Conservation (phyloP, 2,888 invertebrate genomes). For the Podotricha telesiphe region DNA sequence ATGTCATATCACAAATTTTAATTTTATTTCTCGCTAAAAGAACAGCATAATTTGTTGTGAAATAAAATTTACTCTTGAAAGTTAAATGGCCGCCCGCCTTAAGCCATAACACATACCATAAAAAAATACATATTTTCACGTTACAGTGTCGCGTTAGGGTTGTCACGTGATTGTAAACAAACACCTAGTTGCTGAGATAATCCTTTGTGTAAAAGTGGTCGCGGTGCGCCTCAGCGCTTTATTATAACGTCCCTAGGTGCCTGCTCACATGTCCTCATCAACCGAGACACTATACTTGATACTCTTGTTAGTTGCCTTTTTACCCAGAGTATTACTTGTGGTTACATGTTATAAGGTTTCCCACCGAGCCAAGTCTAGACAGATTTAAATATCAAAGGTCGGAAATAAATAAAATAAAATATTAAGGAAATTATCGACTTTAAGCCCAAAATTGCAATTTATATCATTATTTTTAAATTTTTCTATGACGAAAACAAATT, state of each 20-base stretch:
- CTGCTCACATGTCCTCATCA: conserved; percentile 47
- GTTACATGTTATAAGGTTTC: not conserved
- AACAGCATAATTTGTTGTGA: not conserved
- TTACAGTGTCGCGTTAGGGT: conserved; percentile 8
- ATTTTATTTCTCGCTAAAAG: not conserved
- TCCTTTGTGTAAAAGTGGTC: conserved; percentile 35
- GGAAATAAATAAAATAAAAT: not conserved
- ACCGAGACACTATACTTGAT: conserved; percentile 23
- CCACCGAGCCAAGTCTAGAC: not conserved
- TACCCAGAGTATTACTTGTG: not conserved
- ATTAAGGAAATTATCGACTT: too few species aligned
- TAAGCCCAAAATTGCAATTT: too few species aligned
- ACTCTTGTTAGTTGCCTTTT: conserved; percentile 24
- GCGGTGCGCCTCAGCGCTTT: conserved; percentile 60
- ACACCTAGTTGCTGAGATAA: conserved; percentile 31
- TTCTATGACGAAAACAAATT: too few species aligned
- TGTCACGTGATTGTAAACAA: conserved; percentile 22
- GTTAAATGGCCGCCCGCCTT: not conserved
- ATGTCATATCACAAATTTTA: not conserved
- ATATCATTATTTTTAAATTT: too few species aligned
- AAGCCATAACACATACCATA: not conserved
- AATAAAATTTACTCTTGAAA: not conserved
- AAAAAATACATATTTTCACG: conserved; percentile 24
- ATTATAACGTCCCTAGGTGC: conserved; percentile 70
- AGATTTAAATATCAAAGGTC: not conserved